These are phyloP conservation scores for Catharus ustulatus DNA, from an alignment of 2,797 vertebrate species.

Conservation along the genomic window DNA sequence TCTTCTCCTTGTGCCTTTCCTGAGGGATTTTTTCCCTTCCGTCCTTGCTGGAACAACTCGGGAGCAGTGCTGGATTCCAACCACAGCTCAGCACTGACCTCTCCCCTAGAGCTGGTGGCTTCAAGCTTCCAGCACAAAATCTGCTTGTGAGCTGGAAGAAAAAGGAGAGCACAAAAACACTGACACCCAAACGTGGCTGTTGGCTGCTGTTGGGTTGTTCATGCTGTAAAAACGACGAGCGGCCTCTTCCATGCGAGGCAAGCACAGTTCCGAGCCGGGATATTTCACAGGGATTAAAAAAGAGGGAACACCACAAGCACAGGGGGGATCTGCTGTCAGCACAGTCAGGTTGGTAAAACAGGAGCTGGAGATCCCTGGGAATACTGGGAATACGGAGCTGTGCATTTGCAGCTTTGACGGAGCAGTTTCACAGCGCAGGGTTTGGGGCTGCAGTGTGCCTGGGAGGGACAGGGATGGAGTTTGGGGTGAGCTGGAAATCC, in stretches of 20 bases:
- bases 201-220: neutral
- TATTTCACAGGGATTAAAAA: fast-evolving
- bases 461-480: neutral
- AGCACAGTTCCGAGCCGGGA: fast-evolving
- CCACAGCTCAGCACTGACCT: neutral
- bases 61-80: neutral
- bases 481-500: neutral
- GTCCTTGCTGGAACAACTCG: neutral
- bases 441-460: fast-evolving
- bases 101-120: fast-evolving
- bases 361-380: neutral
- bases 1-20: neutral
- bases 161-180: neutral
- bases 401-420: fast-evolving
- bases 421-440: fast-evolving
- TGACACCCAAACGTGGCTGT: neutral
- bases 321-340: fast-evolving
- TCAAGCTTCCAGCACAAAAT: neutral
- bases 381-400: fast-evolving
- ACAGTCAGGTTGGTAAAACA: fast-evolving
- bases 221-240: fast-evolving
- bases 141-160: neutral
- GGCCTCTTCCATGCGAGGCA: fast-evolving
- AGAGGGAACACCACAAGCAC: neutral
- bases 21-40: neutral